Base-by-base conservation (phyloP, 2,888 invertebrate genomes). In the Entomobrya multifasciata region DNA sequence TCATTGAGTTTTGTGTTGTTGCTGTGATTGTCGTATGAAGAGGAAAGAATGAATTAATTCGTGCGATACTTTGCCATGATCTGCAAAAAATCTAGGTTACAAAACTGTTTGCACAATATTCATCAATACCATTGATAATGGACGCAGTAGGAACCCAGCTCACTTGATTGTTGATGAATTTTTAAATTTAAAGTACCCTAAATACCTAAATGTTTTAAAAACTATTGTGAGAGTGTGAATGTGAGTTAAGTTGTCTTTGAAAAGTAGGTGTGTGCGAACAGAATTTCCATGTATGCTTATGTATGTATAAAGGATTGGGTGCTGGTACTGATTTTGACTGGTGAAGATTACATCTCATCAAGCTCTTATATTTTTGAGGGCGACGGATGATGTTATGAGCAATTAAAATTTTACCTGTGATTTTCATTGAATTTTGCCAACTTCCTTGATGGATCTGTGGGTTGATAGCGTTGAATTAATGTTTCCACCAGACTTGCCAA, bases 401-500 rank as follows among this genome's bases (percentile, higher is more conserved):
- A 47, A 1, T 17, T 57, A 13, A 10, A 2, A 44, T 5, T 87
- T 87, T 90, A 91, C 91, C 89, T 91, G 89, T 89, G 90, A 85
- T 88, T 88, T 70, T 91, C 91, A 84, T 89, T 88, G 81, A 90
- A 91, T 87, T 90, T 91, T 49, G 77, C 79, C 67, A 86, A 84
- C 77, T 91, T 91, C 87, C 89, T 90, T 17, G 81, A 55, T 36
- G 88, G 84, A 78, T 90, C 90, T 67, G 90, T 87, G 11, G 90
- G 86, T 72, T 90, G 90, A 70, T 89, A 90, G 72, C 89, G 86
- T 85, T 91, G 90, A 60, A 90, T 85, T n/a, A 91, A 79, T 15
- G 89, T 90, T 72, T 90, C 90, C 62, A 91, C 91, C 27, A 91
- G 83, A 77, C 88, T 91, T 20, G 89, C 89, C 83, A 91, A 84